These are phyloP conservation scores for Luperina testacea DNA, from an alignment of 2,888 invertebrate genomes.

Conservation along the genomic window DNA sequence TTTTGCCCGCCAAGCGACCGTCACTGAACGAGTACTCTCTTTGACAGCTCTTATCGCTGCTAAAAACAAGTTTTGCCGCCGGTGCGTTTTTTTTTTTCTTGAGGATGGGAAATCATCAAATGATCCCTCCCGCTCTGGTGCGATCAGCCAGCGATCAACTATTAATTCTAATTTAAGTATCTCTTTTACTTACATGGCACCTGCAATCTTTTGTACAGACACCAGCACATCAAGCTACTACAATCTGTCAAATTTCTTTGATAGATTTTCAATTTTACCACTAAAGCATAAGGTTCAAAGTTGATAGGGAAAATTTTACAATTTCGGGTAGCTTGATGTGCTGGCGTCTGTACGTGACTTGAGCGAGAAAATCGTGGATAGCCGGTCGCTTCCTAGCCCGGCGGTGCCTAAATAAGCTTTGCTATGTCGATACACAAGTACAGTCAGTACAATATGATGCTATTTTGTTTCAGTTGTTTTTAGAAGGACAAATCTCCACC, in stretches of 20 bases:
- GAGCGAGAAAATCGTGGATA: neutral
- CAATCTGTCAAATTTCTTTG: too few relatives aligned
- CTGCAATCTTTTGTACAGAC: neutral
- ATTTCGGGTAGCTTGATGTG: too few relatives aligned
- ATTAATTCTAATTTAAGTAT: neutral
- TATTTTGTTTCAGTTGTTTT: neutral
- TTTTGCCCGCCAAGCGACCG: neutral
- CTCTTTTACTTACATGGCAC: neutral
- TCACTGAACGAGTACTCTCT: neutral
- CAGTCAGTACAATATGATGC: neutral
- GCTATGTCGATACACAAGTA: neutral
- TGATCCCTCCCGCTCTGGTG: too few relatives aligned
- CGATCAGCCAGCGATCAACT: neutral
- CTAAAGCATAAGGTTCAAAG: too few relatives aligned
- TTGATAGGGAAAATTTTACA: too few relatives aligned
- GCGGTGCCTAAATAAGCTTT: neutral
- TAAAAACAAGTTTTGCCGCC: neutral
- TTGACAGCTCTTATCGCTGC: neutral
- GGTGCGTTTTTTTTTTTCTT: too few relatives aligned
- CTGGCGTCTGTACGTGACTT: neutral
- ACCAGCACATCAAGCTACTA: too few relatives aligned
- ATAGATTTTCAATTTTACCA: too few relatives aligned
- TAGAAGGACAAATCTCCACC: neutral
- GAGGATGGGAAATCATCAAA: too few relatives aligned
- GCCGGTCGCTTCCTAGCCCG: neutral